phyloP scores from a whole-genome alignment of 2,797 vertebrate species.

The Falco berigora region DNA sequence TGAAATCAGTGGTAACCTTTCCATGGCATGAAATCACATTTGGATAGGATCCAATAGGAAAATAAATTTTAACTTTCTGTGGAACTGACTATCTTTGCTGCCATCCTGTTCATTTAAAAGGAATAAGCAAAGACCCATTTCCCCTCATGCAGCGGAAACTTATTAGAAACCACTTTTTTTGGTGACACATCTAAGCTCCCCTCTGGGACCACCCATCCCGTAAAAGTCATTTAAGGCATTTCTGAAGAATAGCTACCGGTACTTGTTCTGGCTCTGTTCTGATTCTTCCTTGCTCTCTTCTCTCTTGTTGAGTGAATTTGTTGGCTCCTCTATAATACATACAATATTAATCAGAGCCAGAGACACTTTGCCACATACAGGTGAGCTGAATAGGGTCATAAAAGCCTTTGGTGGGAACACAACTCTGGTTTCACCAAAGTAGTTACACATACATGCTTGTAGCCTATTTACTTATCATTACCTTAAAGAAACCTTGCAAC shows the following conservation, averaged over 20 bases:
- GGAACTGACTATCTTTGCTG: background rate
- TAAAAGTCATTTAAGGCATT: background rate
- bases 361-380: background rate
- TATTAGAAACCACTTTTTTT: background rate
- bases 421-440: background rate
- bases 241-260: background rate
- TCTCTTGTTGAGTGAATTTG: background rate
- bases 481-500: background rate
- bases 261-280: background rate
- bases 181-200: background rate
- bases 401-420: background rate
- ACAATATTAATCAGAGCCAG: background rate
- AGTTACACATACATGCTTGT: background rate
- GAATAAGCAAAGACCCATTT: background rate
- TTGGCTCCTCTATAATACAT: background rate
- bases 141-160: background rate
- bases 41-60: background rate
- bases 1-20: background rate
- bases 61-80: background rate
- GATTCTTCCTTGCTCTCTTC: background rate
- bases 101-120: background rate
- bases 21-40: background rate
- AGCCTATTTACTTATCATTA: background rate
- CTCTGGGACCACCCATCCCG: background rate
- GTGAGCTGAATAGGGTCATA: background rate